Evolutionary conservation across 2,113 vertebrate genomes (phyloP).

Genomic region (Rhinolophus ferrumequinum): DNA sequence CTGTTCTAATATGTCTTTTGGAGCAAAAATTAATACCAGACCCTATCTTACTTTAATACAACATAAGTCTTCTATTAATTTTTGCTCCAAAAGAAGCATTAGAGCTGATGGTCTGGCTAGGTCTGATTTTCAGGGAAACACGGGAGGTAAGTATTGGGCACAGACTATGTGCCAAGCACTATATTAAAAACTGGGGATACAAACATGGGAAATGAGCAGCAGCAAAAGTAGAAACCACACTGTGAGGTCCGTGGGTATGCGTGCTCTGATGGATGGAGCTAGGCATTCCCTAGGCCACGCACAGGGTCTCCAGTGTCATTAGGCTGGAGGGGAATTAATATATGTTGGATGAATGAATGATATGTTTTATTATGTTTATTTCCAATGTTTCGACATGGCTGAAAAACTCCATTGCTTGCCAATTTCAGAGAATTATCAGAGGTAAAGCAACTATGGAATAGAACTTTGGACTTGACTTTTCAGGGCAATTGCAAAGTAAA

Average conservation of each 20-base stretch:
- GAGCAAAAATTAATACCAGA: no score
- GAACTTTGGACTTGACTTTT: background rate
- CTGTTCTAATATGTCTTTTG: no score
- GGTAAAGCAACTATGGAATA: background rate
- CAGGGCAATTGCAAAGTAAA: background rate
- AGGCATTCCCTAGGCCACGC: background rate
- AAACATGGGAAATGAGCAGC: background rate
- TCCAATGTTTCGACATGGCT: background rate
- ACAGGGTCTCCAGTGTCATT: background rate
- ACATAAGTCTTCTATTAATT: no score
- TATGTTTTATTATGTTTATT: background rate
- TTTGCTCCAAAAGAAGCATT: no score
- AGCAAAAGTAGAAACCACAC: background rate
- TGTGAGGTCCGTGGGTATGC: background rate
- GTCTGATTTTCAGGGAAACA: no score
- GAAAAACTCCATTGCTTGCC: background rate
- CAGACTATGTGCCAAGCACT: background rate
- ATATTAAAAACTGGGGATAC: background rate
- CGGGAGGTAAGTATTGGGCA: rapidly evolving
- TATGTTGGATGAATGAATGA: background rate
- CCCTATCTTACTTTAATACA: no score
- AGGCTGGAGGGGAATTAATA: background rate
- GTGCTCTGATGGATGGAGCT: background rate
- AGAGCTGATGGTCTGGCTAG: no score
- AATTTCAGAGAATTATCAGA: background rate